Evolutionary conservation across 2,797 vertebrate genomes (phyloP), one percentile per base, ranked within the genome.

Genomic region (Oreortyx pictus): DNA sequence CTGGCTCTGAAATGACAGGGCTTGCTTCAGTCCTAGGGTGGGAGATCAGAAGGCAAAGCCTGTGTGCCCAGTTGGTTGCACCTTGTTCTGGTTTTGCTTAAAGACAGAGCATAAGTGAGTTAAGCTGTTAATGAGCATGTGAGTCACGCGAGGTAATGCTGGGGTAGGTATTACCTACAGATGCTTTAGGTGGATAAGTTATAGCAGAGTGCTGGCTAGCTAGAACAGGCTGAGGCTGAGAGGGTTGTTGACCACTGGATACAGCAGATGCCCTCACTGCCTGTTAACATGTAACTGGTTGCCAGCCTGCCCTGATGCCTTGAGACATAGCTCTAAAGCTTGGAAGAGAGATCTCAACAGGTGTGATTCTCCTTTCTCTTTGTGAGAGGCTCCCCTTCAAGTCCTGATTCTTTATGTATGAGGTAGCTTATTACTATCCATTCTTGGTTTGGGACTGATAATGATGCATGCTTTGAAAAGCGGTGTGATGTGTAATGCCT

Each of bases 11-110:
- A 89, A 86, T 82, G 43, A 78, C 43, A 70, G 44, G 72, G 23
- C 33, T 74, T 8, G 2, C 37, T 91, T 72, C 29, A 39, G 57
- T 35, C 4, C 2, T 44, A 29, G 13, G 54, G 50, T 47, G 80
- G 39, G 24, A 18, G 79, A 56, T 61, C 52, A 35, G 46, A 71
- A 35, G 33, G 50, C 52, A 57, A 25, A 81, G 59, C 24, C 73
- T 83, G 68, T 0, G 0, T n/a, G 60, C 82, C 62, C 90, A 2
- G 2, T 24, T 83, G 13, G 35, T 81, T 19, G 14, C 16, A 27
- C 72, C 75, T 87, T 86, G 56, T 72, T 95, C 90, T 87, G 46
- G 0, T 89, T 89, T 81, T 83, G 56, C 64, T 64, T 80, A 18
- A 61, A 72, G 79, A 46, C 33, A 68, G 77, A 50, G 61, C 18